A percentile compares a stretch with the other conserved stretches of the same genome.
These are phyloP conservation scores for Mycetomoellerius zeteki DNA, from an alignment of 1,140 invertebrate species.

Conservation along the genomic window DNA sequence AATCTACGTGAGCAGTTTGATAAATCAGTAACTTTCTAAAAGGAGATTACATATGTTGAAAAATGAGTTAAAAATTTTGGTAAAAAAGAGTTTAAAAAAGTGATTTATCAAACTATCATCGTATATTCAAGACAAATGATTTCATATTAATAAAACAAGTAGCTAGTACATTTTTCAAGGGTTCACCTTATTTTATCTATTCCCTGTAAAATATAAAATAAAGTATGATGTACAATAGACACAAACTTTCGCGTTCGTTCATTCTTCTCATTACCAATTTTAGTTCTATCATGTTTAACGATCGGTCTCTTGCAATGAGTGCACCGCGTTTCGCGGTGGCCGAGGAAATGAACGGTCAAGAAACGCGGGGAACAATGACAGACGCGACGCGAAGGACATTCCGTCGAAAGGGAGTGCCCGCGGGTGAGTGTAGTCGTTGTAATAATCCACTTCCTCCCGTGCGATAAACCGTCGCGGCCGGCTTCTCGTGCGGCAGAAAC, in stretches of 20 bases:
- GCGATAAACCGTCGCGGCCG: conserved; percentile 32
- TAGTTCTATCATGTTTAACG: not conserved
- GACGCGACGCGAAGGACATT: conserved; percentile 35
- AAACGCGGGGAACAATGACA: conserved; percentile 40
- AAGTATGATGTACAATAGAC: not conserved
- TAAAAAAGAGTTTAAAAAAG: too few species aligned
- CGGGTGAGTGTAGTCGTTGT: not conserved
- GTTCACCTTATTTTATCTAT: too few species aligned
- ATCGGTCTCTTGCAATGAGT: not conserved
- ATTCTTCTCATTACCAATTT: not conserved
- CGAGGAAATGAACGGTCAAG: conserved; percentile 26
- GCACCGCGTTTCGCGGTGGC: not conserved
- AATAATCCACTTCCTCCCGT: conserved; percentile 47
- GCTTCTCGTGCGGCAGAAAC: conserved; percentile 12
- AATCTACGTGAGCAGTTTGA: too few species aligned
- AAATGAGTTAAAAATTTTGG: too few species aligned
- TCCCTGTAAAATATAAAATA: not conserved
- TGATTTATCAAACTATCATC: too few species aligned
- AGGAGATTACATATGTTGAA: too few species aligned
- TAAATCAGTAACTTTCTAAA: too few species aligned
- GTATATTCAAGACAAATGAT: too few species aligned
- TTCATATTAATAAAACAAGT: too few species aligned
- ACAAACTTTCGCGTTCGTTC: not conserved
- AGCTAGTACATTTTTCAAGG: too few species aligned
- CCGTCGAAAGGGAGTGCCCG: conserved; percentile 54